Conservation (phyloP, 1,140 invertebrate species). For the Aporrectodea caliginosa region DNA sequence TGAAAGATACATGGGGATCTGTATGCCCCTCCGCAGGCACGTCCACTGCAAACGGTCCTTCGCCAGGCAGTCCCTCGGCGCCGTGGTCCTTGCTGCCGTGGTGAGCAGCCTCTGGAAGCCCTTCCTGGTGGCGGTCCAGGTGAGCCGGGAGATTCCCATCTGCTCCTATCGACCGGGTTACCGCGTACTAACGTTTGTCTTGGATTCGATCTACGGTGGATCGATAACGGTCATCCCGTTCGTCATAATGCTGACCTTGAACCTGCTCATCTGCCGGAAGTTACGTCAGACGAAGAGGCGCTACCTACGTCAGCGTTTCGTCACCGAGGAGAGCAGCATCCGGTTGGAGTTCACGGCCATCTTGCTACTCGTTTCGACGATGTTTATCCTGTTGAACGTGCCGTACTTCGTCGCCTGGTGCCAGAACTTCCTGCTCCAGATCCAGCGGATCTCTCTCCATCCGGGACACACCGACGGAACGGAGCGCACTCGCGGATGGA, state of each 20-base stretch:
- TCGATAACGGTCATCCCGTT: conserved; percentile 45
- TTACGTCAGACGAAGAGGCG: conserved; percentile 24
- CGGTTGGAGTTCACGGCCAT: conserved; percentile 43
- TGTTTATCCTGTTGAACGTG: conserved; percentile 41
- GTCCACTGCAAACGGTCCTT: conserved; percentile 12
- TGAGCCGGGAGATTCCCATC: neutral
- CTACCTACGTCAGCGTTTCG: conserved; percentile 3
- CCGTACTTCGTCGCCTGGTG: conserved; percentile 44
- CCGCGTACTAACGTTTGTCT: conserved; percentile 38
- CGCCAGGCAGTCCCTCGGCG: conserved; percentile 12
- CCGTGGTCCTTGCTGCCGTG: neutral
- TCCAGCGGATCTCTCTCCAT: conserved; percentile 6
- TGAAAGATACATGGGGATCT: conserved; percentile 43
- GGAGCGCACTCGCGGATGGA: conserved; percentile 18
- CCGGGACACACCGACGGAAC: neutral
- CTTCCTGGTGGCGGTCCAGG: conserved; percentile 7
- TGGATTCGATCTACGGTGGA: conserved; percentile 44
- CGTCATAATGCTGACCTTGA: conserved; percentile 42
- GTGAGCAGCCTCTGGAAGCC: conserved; percentile 22
- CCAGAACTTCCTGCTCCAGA: conserved; percentile 34
- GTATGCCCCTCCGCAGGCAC: conserved; percentile 25
- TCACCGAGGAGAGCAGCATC: conserved; percentile 37
- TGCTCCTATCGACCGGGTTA: conserved; percentile 36
- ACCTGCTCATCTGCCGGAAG: conserved; percentile 42
- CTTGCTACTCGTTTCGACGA: conserved; percentile 41